Evolutionary conservation across 1,140 invertebrate genomes (phyloP), one percentile per base, ranked within the genome.

Genomic region (Drosophila oshimai): DNA sequence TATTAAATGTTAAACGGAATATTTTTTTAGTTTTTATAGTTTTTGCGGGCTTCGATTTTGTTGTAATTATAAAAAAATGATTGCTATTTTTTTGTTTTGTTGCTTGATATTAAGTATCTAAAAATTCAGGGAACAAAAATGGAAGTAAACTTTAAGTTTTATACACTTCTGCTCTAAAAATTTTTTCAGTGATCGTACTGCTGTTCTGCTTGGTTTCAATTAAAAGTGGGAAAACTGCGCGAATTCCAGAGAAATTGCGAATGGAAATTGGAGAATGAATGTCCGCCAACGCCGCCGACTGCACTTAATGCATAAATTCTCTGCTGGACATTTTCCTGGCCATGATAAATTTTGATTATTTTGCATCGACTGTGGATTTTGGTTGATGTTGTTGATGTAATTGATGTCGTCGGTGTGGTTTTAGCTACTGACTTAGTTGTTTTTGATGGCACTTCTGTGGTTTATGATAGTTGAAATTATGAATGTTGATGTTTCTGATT

Each of bases 261-360:
- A 51, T 77, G 67, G 34, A 62, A 62, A 73, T 46, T 20, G 68
- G 20, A 50, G 37, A 33, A 57, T 41, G 58, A 22, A 65, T 65
- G 54, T 49, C 17, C 33, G 24, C n/a, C 58, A 37, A 15, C 2
- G 58, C 42, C 58, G 15, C 34, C 49, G 15, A 42, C 79, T 84
- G 80, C 80, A 86, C 75, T 86, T 84, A 84, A 84, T 86, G 80
- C 80, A 84, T 86, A 73, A 86, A 86, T 84, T 86, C 80, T 72
- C 79, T 51, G 80, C 75, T 67, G 79, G 78, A 81, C 74, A 83
- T 77, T 54, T 61, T 12, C 46, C 46, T 29, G 64, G 67, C 54
- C 58, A 68, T 74, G 64, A 79, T 86, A 72, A 75, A 80, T 80
- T 80, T 72, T 71, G 68, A 55, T 67, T 64, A 73, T 57, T 39